These are phyloP conservation scores for Malurus elegans DNA, from an alignment of 2,113 vertebrate genomes.

Conservation along the genomic window DNA sequence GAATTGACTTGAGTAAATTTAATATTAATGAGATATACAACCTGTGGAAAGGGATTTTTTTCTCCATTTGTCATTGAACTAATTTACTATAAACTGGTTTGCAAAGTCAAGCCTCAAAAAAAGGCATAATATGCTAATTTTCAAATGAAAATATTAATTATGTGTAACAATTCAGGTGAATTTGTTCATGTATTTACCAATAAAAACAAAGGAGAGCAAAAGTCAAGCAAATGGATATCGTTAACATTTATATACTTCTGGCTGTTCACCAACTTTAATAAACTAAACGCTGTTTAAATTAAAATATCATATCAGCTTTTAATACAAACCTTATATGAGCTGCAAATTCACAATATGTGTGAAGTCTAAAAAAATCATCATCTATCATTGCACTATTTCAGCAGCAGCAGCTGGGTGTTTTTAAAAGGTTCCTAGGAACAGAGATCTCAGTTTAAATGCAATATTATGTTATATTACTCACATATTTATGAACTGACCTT, in stretches of 20 bases:
- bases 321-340: constrained; percentile 13
- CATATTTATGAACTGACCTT: constrained; percentile 69
- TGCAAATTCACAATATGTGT: neutral
- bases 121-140: neutral
- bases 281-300: constrained; percentile 59
- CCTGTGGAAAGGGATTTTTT: neutral
- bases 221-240: constrained; percentile 16
- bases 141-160: neutral
- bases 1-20: neutral
- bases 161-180: neutral
- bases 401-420: constrained; percentile 44
- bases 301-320: constrained; percentile 31
- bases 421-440: constrained; percentile 50
- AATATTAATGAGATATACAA: neutral
- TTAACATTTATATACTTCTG: constrained; percentile 30
- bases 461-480: constrained; percentile 59
- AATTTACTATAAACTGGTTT: neutral
- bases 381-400: constrained; percentile 32
- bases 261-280: constrained; percentile 24
- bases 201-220: neutral
- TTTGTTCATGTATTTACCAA: neutral
- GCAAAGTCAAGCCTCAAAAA: neutral
- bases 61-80: neutral
- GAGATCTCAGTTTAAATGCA: constrained; percentile 51
- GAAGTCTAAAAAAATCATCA: constrained; percentile 54